Evolutionary conservation across 64 coral and sea anemone species (phyloP).

Genomic region (Acropora yongei): DNA sequence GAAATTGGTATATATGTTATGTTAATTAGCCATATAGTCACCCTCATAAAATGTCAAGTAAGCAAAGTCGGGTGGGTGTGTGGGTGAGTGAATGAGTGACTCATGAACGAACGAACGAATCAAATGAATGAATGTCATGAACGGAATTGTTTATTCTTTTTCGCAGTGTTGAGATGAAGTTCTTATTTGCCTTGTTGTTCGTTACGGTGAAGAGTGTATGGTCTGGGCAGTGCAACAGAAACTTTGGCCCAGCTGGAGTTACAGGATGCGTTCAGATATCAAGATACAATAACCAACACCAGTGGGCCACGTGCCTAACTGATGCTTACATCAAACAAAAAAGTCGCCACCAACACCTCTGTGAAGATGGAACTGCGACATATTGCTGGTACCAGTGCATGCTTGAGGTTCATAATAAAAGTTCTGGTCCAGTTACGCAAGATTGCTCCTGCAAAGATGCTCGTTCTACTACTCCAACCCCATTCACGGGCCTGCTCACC

Average conservation of each 20-base stretch:
- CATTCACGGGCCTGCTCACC: neutral
- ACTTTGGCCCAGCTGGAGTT: constrained; percentile 2
- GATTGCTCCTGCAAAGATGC: constrained; percentile 48
- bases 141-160: neutral
- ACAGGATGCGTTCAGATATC: neutral
- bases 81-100: no score
- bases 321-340: constrained; percentile 72
- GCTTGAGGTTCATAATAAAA: constrained; percentile 28
- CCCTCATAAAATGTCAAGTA: no score
- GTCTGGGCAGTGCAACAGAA: neutral
- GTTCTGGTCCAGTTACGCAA: neutral
- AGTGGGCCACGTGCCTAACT: constrained; percentile 71
- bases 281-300: constrained; percentile 1
- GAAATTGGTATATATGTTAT: no score
- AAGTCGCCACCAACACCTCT: constrained; percentile 14
- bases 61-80: no score
- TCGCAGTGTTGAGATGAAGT: neutral
- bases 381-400: constrained; percentile 78
- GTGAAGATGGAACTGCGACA: neutral
- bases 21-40: no score
- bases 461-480: neutral
- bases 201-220: neutral
- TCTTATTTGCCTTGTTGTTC: neutral
- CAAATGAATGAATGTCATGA: no score
- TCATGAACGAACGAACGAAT: no score